A percentile compares a stretch with the other conserved stretches of the same genome.
Conservation (phyloP, 1,140 invertebrate species). For the Brachionus manjavacas region DNA sequence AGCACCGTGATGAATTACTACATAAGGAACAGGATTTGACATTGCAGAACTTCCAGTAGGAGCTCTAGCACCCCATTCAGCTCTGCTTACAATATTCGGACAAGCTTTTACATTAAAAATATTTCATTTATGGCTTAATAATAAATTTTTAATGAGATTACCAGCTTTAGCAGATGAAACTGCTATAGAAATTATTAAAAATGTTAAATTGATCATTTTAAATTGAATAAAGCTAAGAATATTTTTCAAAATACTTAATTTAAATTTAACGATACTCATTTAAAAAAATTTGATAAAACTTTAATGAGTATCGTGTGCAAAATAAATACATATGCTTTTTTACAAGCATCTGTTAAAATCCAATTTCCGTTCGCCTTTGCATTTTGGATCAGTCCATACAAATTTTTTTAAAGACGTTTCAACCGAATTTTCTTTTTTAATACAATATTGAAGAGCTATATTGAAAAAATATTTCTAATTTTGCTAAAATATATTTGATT, state of each 20-base stretch:
- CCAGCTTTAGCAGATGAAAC: not conserved
- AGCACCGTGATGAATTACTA: constrained; percentile 61
- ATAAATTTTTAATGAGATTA: not conserved
- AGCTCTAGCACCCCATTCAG: constrained; percentile 46
- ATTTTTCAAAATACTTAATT: not conserved
- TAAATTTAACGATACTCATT: not conserved
- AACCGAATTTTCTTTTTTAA: no score
- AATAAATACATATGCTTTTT: not conserved
- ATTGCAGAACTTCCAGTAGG: constrained; percentile 43
- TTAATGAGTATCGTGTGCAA: not conserved
- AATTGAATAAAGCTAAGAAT: no score
- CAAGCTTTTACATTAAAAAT: constrained; percentile 10
- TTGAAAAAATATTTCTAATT: no score
- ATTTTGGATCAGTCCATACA: not conserved
- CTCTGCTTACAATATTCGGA: constrained; percentile 44
- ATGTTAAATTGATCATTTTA: not conserved
- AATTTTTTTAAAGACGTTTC: not conserved
- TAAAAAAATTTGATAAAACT: not conserved
- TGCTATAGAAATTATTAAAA: not conserved
- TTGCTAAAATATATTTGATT: no score
- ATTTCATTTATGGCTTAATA: not conserved
- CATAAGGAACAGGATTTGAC: constrained; percentile 64
- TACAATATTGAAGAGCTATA: no score
- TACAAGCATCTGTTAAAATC: not conserved
- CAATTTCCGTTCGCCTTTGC: not conserved